Conservation (phyloP, 1,140 invertebrate genomes). For the Pseudomyrmex cubaensis region DNA sequence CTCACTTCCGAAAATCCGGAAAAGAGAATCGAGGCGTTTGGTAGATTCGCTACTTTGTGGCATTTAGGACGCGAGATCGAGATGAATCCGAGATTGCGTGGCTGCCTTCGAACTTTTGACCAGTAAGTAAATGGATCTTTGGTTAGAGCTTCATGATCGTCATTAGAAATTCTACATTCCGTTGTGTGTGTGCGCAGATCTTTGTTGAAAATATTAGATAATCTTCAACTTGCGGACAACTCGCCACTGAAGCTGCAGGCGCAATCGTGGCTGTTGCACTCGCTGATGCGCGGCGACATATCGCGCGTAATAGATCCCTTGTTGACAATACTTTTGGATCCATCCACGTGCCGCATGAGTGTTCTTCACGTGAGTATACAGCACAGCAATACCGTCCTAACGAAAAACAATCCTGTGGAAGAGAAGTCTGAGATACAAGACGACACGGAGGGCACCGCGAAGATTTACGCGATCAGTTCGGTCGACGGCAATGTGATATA, state of each 20-base stretch:
- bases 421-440: conserved; percentile 80
- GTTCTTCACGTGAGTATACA: conserved; percentile 93
- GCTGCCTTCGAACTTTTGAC: conserved; percentile 84
- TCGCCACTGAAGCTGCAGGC: conserved; percentile 90
- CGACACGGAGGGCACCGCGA: conserved; percentile 86
- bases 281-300: conserved; percentile 91
- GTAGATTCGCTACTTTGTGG: conserved; percentile 92
- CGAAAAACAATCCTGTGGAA: conserved; percentile 79
- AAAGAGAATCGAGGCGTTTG: conserved; percentile 88
- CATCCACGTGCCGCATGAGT: conserved; percentile 93
- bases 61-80: conserved; percentile 90
- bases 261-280: conserved; percentile 90
- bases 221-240: conserved; percentile 89
- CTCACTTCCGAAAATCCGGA: conserved; percentile 84
- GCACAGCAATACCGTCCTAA: conserved; percentile 87
- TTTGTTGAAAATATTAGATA: conserved; percentile 92
- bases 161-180: background rate
- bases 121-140: conserved; percentile 76
- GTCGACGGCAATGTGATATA: conserved; percentile 95
- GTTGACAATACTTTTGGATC: conserved; percentile 91
- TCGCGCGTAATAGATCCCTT: conserved; percentile 92
- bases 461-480: conserved; percentile 94
- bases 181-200: conserved; percentile 84
- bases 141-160: background rate
- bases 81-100: conserved; percentile 82